phyloP scores from a whole-genome alignment of 2,113 vertebrate species.

The Mirza zaza region DNA sequence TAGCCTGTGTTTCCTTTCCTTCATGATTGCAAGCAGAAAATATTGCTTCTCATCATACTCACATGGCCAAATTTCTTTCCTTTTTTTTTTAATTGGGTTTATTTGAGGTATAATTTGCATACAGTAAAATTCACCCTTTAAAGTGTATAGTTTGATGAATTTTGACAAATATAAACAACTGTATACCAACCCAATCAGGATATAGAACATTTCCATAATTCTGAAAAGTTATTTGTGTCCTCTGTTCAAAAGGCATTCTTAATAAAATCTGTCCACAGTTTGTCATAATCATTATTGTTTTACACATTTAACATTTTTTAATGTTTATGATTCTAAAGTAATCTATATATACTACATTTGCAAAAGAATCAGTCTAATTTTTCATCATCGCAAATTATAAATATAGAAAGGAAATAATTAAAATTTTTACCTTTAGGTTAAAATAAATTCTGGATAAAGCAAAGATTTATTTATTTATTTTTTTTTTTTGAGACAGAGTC shows the following conservation, averaged over 20 bases:
- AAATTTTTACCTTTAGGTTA: background rate
- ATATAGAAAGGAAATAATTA: background rate
- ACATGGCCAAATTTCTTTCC: too few species aligned
- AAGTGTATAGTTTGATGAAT: background rate
- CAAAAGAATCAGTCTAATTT: background rate
- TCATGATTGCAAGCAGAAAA: background rate
- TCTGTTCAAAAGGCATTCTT: background rate
- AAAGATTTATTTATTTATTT: too few species aligned
- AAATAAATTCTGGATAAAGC: background rate
- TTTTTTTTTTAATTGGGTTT: background rate
- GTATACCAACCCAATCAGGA: background rate
- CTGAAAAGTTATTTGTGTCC: background rate
- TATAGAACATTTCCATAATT: background rate
- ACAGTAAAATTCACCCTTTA: background rate
- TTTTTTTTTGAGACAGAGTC: too few species aligned
- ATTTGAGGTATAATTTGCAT: background rate
- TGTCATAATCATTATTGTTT: background rate
- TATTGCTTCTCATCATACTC: background rate
- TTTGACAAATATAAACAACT: background rate
- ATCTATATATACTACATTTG: background rate
- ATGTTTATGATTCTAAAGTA: background rate
- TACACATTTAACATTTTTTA: background rate
- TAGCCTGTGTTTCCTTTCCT: background rate
- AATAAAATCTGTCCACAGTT: background rate
- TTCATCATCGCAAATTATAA: background rate